Base-by-base conservation (phyloP, 2,113 vertebrate genomes). In the Caracal caracal region DNA sequence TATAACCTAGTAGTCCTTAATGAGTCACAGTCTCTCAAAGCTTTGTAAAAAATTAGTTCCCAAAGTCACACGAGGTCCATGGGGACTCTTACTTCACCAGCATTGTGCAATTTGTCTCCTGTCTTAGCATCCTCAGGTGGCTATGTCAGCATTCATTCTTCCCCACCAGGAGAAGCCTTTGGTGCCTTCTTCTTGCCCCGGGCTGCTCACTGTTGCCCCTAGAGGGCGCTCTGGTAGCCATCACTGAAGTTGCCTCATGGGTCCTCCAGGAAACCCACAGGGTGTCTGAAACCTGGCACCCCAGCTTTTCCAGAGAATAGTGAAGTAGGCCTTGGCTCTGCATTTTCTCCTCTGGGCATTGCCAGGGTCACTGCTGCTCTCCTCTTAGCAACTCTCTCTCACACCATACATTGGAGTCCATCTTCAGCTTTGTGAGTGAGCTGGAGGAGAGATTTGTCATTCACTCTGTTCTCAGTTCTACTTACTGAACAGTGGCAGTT, bases 1-100 rank as follows among this genome's bases (percentile, higher is more conserved):
- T 3, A 63, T 80, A 75, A 76, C 53, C 53, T 85, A 88, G 91
- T 7, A 93, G 70, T 88, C 13, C 16, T 88, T 93, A 93, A 76
- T 35, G 93, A 96, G 12, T 65, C 49, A 40, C 35, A 59, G 47
- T 71, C 40, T 96, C 76, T 91, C 65, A 88, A 33, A 90, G 30
- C 35, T 11, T 22, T 30, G 68, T 76, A 28, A 76, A 96, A 96
- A 90, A 53, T 0, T 2, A 66, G 47, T 78, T 61, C 4, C 47
- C 51, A 63, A 76, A 88, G 90, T 75, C 82, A 83, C 49, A 17
- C 0, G 26, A 61, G 17, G 13, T 59, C 78, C 26, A 47, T 22
- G n/a, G 47, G 37, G n/a, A 70, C 37, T 47, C 43, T 33, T 24
- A 43, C 28, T 13, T 79, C 40, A 22, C 63, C 2, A 40, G 28